A percentile compares a stretch with the other conserved stretches of the same genome.
Evolutionary conservation across 2,113 vertebrate species (phyloP).

Genomic region (Onychostoma macrolepis): DNA sequence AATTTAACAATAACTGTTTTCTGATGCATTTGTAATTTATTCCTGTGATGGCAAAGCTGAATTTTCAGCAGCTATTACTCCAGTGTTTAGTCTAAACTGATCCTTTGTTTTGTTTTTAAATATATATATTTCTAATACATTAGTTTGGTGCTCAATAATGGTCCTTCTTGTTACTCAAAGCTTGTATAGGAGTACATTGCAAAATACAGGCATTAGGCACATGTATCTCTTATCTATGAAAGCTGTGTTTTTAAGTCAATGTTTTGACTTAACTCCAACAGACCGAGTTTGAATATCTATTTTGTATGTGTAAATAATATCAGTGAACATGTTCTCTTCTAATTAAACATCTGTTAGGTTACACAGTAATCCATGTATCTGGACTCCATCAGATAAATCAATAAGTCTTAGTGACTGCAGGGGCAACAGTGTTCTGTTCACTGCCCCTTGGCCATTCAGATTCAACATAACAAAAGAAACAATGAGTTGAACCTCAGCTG

Average conservation of each 20-base stretch:
- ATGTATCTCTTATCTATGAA: background rate
- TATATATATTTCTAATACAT: too few species aligned
- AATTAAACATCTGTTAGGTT: constrained; percentile 6
- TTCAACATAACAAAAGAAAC: constrained; percentile 34
- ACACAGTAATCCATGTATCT: background rate
- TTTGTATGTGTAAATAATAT: background rate
- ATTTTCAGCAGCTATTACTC: too few species aligned
- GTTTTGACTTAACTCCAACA: background rate
- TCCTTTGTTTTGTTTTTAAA: too few species aligned
- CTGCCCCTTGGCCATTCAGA: constrained; percentile 4
- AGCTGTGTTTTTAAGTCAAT: background rate
- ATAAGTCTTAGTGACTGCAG: background rate
- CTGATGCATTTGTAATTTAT: too few species aligned
- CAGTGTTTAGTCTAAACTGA: too few species aligned
- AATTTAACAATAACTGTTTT: too few species aligned
- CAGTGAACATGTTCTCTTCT: background rate
- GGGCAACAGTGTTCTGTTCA: constrained; percentile 14
- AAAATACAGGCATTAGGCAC: background rate
- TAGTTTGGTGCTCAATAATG: too few species aligned
- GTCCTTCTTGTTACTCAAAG: too few species aligned
- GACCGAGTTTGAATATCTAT: background rate
- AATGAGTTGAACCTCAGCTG: constrained; percentile 45
- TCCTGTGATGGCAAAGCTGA: too few species aligned
- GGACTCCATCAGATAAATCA: constrained; percentile 20
- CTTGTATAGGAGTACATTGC: background rate